Evolutionary conservation across 2,113 vertebrate species (phyloP), one percentile per base, ranked within the genome.

Genomic region (Saccopteryx leptura): DNA sequence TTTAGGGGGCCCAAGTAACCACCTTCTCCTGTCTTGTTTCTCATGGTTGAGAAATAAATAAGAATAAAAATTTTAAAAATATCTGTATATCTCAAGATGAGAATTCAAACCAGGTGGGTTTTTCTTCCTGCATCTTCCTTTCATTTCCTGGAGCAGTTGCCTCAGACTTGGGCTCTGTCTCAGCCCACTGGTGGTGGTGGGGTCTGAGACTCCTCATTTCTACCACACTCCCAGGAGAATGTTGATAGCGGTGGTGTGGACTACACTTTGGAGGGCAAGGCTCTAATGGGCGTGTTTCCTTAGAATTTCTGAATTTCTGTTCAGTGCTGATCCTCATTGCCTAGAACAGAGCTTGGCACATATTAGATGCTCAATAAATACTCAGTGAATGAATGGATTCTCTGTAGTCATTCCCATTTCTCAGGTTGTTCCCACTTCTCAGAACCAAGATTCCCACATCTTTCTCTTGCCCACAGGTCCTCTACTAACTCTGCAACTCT

Each of bases 241-340:
- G 48, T 28, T 3, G 0, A 0, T 7, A 0, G 33, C 1, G 31
- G 48, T 48, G 48, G 54, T 8, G 0, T 9, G 13, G 72, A 4
- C 19, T 5, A 4, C 46, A 12, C 21, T 5, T 1, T 0, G 7
- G 12, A 71, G 2, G 5, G 33, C 4, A 26, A 8, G 26, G 17
- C 19, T 14, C 10, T 10, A 2, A 7, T 0, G 23, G 18, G 14
- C 1, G 0, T 1, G 9, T 2, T 60, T 75, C 68, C 13, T 24
- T 26, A 9, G n/a, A 19, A 26, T 21, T 17, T 28, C 72, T 63
- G n/a, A 19, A 26, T 21, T 17, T 28, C 72, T 63, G 31, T 13
- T 54, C 60, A 1, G 18, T 48, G 28, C 9, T 2, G 33, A 50
- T 2, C 19, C 46, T 14, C 39, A n/a, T 1, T 3, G n/a, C 50